Percentiles rank a stretch among this genome's conserved stretches.
These are phyloP conservation scores for Epinephelus malabaricus DNA, from an alignment of 2,797 vertebrate genomes.

Conservation along the genomic window DNA sequence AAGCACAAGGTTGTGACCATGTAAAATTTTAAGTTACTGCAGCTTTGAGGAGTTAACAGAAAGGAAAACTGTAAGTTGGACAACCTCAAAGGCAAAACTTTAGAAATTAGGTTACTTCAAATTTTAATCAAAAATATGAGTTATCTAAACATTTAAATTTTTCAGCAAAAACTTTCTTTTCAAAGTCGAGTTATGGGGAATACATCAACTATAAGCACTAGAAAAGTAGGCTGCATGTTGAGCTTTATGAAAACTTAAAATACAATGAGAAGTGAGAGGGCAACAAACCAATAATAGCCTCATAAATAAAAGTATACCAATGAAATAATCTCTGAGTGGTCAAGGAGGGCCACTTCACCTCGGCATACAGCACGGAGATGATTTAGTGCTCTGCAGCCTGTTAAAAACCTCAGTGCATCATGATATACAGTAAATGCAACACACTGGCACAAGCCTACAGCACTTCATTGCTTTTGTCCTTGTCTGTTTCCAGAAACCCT, in stretches of 20 bases:
- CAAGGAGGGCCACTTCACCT: background rate
- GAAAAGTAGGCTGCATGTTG: background rate
- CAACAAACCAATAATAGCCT: background rate
- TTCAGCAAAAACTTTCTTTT: background rate
- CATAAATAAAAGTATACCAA: slow-evolving; percentile 7
- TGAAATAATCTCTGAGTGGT: slow-evolving; percentile 2
- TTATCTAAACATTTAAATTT: background rate
- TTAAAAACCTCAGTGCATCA: background rate
- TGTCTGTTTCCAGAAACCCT: background rate
- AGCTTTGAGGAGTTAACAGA: background rate
- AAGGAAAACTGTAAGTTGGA: background rate
- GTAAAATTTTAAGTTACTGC: background rate
- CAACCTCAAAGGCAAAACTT: background rate
- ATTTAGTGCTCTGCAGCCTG: slow-evolving; percentile 6
- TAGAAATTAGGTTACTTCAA: background rate
- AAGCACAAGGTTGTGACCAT: background rate
- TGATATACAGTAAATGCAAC: background rate
- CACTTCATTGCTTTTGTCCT: background rate
- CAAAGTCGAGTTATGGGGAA: background rate
- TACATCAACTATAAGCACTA: background rate
- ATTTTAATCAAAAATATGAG: background rate
- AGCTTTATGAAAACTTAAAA: background rate
- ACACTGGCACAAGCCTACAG: no score
- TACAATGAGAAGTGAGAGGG: slow-evolving; percentile 5
- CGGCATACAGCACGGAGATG: background rate